Percentiles rank a stretch among this genome's conserved stretches.
Evolutionary conservation across 2,888 invertebrate genomes (phyloP).

Genomic region (Tineola bisselliella): DNA sequence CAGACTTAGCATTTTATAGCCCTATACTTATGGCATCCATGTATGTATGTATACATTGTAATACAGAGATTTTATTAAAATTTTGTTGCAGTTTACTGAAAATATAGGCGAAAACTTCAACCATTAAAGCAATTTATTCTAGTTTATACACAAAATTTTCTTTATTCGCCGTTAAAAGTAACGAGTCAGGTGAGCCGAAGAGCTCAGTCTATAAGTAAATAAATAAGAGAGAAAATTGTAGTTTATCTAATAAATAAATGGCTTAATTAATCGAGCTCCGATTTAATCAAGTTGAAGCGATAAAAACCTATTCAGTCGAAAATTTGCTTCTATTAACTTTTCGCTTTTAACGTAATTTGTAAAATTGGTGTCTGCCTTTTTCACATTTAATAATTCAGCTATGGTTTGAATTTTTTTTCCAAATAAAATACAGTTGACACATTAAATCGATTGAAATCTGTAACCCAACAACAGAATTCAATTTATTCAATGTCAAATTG

Average conservation of each 20-base stretch:
- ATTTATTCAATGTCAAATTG: not conserved
- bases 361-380: too few species aligned
- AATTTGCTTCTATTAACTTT: too few species aligned
- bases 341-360: too few species aligned
- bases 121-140: not conserved
- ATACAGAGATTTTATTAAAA: not conserved
- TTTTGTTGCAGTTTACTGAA: constrained; percentile 1
- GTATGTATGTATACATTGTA: too few species aligned
- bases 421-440: too few species aligned
- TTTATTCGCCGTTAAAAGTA: not conserved
- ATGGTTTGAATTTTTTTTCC: too few species aligned
- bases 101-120: not conserved
- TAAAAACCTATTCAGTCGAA: too few species aligned
- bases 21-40: not conserved
- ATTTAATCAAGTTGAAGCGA: too few species aligned
- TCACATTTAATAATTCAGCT: too few species aligned
- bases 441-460: too few species aligned
- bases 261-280: too few species aligned
- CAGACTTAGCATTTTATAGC: not conserved
- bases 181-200: not conserved
- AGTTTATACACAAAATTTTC: not conserved
- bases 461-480: not conserved
- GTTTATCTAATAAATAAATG: too few species aligned
- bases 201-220: not conserved
- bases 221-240: not conserved